Conservation (phyloP, 2,888 invertebrate species). For the Himalopsyche tibetana region DNA sequence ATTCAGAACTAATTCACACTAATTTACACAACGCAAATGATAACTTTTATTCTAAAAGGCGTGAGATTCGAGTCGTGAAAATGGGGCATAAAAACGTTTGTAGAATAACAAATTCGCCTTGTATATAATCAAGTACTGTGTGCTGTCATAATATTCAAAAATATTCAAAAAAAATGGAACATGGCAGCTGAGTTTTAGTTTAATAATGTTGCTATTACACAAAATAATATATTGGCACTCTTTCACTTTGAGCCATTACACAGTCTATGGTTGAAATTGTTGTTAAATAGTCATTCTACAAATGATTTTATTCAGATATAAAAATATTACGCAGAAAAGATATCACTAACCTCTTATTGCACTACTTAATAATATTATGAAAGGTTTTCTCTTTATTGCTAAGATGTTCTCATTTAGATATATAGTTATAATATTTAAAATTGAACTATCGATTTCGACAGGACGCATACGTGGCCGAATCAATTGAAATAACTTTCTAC, state of each 20-base stretch:
- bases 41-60: conserved; percentile 38
- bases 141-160: too few relatives aligned
- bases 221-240: too few relatives aligned
- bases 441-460: conserved; percentile 31
- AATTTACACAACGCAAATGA: conserved; percentile 40
- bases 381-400: conserved; percentile 28
- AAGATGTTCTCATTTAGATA: background rate
- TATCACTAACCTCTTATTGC: conserved; percentile 25
- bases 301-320: conserved; percentile 16
- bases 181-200: too few relatives aligned
- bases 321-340: conserved; percentile 26
- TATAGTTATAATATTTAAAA: background rate
- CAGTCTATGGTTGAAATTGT: too few relatives aligned
- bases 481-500: background rate
- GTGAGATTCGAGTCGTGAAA: conserved; percentile 19
- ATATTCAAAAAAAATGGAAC: too few relatives aligned
- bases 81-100: background rate
- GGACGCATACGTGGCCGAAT: background rate
- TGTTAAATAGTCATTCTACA: conserved; percentile 7
- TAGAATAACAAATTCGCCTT: background rate
- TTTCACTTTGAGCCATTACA: too few relatives aligned
- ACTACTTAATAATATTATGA: conserved; percentile 33
- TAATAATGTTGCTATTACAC: too few relatives aligned
- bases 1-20: conserved; percentile 40
- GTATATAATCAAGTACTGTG: too few relatives aligned